Percentiles rank a stretch among this genome's conserved stretches.
phyloP scores from a whole-genome alignment of 2,797 vertebrate species.

The Crax fasciolata region DNA sequence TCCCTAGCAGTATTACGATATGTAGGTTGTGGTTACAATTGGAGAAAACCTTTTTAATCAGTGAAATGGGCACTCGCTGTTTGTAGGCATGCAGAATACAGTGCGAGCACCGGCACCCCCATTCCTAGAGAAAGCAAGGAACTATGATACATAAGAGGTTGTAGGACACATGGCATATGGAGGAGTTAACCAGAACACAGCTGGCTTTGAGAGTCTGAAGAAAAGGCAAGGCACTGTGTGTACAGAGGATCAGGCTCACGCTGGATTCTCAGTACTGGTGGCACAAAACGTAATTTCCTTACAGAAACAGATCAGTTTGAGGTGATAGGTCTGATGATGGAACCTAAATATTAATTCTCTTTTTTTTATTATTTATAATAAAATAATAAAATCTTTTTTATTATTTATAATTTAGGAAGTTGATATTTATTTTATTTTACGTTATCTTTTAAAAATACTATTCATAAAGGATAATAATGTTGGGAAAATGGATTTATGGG shows the following conservation, averaged over 20 bases:
- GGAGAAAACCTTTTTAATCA: background rate
- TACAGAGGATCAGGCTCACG: background rate
- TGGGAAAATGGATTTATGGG: background rate
- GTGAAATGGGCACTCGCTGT: background rate
- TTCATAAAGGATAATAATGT: background rate
- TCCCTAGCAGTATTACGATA: background rate
- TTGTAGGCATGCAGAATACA: background rate
- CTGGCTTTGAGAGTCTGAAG: background rate
- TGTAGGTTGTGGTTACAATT: background rate
- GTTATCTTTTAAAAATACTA: background rate
- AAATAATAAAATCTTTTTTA: background rate
- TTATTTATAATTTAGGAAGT: slow-evolving; percentile 29
- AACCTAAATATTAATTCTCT: slow-evolving; percentile 1
- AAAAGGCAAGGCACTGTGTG: background rate
- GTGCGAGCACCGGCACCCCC: background rate
- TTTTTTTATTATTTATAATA: background rate
- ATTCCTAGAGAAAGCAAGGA: background rate
- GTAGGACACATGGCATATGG: background rate
- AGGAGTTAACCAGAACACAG: background rate
- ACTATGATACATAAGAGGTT: background rate
- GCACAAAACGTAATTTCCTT: slow-evolving; percentile 39
- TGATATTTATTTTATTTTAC: slow-evolving; percentile 2
- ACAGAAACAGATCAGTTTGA: slow-evolving; percentile 15
- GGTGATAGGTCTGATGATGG: background rate
- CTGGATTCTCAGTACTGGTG: background rate